These are phyloP conservation scores for Drosophila mulleri DNA, from an alignment of 2,888 invertebrate genomes.

Conservation along the genomic window DNA sequence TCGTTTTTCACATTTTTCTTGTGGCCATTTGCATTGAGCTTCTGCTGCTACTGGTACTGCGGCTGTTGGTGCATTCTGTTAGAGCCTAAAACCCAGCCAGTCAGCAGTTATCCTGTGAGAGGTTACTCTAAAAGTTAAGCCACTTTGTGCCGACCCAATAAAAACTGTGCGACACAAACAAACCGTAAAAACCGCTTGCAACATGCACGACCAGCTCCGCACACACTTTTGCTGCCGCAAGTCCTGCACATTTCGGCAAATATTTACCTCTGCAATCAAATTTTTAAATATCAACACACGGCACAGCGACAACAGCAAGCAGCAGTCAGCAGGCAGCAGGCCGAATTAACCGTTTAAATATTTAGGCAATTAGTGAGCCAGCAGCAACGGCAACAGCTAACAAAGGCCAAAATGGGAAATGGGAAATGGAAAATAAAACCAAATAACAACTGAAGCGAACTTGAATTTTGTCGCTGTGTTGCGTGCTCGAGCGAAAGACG, in stretches of 20 bases:
- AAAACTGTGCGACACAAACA: conserved; percentile 64
- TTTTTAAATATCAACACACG: conserved; percentile 67
- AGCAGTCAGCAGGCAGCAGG: conserved; percentile 27
- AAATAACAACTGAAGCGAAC: conserved; percentile 6
- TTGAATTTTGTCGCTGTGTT: background rate
- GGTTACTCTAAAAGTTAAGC: conserved; percentile 62
- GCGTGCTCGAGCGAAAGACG: background rate
- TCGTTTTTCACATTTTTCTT: conserved; percentile 36
- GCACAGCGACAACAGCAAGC: conserved; percentile 12
- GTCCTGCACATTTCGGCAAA: conserved; percentile 37
- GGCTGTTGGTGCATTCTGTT: conserved; percentile 51
- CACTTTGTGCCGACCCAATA: conserved; percentile 66
- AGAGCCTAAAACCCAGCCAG: conserved; percentile 62
- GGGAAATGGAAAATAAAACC: conserved; percentile 22
- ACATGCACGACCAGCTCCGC: conserved; percentile 34
- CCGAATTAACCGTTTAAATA: conserved; percentile 73
- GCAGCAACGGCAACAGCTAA: conserved; percentile 14
- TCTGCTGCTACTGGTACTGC: conserved; percentile 35
- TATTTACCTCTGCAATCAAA: conserved; percentile 75
- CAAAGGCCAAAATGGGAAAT: conserved; percentile 30
- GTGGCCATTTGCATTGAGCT: conserved; percentile 10
- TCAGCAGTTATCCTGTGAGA: conserved; percentile 41
- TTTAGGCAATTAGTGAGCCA: conserved; percentile 73
- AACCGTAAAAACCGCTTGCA: conserved; percentile 73
- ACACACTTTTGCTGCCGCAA: conserved; percentile 3